Evolutionary conservation across 1,140 invertebrate species (phyloP).

Genomic region (Macrotrachela quadricornifera): DNA sequence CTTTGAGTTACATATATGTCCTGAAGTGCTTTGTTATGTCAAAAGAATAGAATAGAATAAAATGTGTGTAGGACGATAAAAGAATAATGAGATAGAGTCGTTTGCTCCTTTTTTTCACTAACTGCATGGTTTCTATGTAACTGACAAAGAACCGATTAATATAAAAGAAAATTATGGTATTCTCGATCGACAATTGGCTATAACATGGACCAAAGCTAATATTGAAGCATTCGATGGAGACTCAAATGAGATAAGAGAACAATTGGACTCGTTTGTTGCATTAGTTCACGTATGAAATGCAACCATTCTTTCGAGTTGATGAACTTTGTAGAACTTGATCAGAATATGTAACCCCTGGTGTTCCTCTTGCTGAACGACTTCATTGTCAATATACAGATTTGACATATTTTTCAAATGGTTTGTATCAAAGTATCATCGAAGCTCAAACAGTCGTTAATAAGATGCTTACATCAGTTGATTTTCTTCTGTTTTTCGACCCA

Average conservation of each 20-base stretch:
- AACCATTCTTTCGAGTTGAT: too few species aligned
- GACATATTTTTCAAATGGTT: neutral
- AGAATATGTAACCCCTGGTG: too few species aligned
- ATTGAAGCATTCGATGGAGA: conserved; percentile 17
- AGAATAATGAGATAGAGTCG: too few species aligned
- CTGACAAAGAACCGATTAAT: neutral
- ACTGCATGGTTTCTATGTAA: too few species aligned
- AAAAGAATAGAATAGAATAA: too few species aligned
- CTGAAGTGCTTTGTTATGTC: too few species aligned
- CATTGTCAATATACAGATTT: neutral
- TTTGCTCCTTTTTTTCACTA: too few species aligned
- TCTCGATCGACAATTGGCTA: conserved; percentile 14
- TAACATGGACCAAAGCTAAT: conserved; percentile 17
- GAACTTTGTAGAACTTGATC: too few species aligned
- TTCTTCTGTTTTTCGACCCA: conserved; percentile 7
- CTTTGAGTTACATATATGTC: too few species aligned
- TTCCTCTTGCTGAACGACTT: neutral
- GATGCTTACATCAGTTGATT: conserved; percentile 1
- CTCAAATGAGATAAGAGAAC: conserved; percentile 9
- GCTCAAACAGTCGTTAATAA: neutral
- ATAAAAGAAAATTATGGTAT: conserved; percentile 17
- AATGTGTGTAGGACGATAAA: too few species aligned
- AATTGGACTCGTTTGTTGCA: too few species aligned
- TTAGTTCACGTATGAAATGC: too few species aligned
- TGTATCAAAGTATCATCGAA: neutral